Evolutionary conservation across 2,888 invertebrate species (phyloP).

Genomic region (Mongoloraphidia duomilia): DNA sequence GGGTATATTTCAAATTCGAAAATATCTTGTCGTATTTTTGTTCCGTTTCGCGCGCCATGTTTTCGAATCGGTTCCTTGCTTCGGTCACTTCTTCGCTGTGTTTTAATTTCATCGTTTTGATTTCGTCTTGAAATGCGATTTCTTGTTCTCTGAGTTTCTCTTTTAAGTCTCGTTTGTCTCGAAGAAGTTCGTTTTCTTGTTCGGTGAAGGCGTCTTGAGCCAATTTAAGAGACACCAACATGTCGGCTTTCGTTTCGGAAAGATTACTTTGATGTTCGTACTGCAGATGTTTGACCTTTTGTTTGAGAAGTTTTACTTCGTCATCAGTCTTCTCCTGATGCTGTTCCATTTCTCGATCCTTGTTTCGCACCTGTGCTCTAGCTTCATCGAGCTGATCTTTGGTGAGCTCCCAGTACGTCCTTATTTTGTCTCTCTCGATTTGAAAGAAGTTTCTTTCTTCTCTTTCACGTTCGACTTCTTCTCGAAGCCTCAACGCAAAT

Average conservation of each 20-base stretch:
- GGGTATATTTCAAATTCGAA: constrained; percentile 50
- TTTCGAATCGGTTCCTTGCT: constrained; percentile 47
- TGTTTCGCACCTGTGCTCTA: constrained; percentile 55
- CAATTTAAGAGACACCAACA: constrained; percentile 63
- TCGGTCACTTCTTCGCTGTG: constrained; percentile 36
- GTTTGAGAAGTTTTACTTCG: constrained; percentile 76
- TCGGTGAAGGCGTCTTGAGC: constrained; percentile 69
- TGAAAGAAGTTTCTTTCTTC: constrained; percentile 94
- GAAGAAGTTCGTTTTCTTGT: constrained; percentile 61
- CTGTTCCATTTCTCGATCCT: constrained; percentile 80
- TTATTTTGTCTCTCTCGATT: constrained; percentile 83
- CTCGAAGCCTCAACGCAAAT: constrained; percentile 70
- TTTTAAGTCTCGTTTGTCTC: constrained; percentile 56
- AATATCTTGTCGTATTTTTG: constrained; percentile 62
- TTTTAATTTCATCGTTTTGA: constrained; percentile 53
- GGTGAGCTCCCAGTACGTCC: constrained; percentile 93
- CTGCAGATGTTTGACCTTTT: constrained; percentile 84
- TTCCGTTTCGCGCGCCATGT: constrained; percentile 51
- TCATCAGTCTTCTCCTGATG: constrained; percentile 74
- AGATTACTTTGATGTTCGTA: constrained; percentile 81
- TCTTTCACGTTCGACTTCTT: constrained; percentile 84
- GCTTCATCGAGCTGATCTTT: constrained; percentile 77
- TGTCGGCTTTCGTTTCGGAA: constrained; percentile 73
- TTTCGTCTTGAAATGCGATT: constrained; percentile 53
- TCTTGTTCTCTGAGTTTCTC: constrained; percentile 53